Base-by-base conservation (phyloP, 2,797 vertebrate genomes). In the Rhinogobio ventralis region DNA sequence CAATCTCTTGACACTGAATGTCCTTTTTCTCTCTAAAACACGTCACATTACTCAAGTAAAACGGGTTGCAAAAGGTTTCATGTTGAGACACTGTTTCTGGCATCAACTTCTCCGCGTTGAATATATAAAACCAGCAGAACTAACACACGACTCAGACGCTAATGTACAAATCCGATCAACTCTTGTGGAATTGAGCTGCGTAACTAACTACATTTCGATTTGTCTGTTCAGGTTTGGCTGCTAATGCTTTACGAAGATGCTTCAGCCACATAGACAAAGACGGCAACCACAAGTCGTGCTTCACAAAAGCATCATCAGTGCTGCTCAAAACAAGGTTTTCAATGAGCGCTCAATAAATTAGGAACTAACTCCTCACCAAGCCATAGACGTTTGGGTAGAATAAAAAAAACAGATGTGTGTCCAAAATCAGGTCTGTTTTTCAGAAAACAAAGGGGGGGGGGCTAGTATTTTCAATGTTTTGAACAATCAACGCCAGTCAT, bases 241-340 rank as follows among this genome's bases (percentile, higher is more conserved):
- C 23, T 11, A 78, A 45, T n/a, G 1, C 28, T 7, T 30, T n/a
- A 51, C 1, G 4, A 42, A 53, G 30, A 79, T 30, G 28, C 33
- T 57, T 68, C 62, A 84, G 39, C 83, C 49, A 64, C 53, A 55
- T 10, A 60, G 25, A 85, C 46, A 46, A 42, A 67, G 64, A 42
- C 66, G 4, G 53, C 66, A 30, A 62, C 30, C 64, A 68, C n/a
- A 30, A 17, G 42, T 28, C 8, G 33, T 42, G 62, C 76, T 71
- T 77, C 62, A 77, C 46, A 57, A 78, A 84, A 78, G 45, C 51
- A 67, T 51, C 28, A 72, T 62, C 42, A 75, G 25, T 53, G 45
- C 57, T 25, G 25, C 42, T 74, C 28, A 62, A 57, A 33, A 19
- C 19, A 45, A 19, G 5, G 28, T 66, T 66, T 66, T 30, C 30